Base-by-base conservation (phyloP, 1,140 invertebrate species). In the Drosophila sulfurigaster region DNA sequence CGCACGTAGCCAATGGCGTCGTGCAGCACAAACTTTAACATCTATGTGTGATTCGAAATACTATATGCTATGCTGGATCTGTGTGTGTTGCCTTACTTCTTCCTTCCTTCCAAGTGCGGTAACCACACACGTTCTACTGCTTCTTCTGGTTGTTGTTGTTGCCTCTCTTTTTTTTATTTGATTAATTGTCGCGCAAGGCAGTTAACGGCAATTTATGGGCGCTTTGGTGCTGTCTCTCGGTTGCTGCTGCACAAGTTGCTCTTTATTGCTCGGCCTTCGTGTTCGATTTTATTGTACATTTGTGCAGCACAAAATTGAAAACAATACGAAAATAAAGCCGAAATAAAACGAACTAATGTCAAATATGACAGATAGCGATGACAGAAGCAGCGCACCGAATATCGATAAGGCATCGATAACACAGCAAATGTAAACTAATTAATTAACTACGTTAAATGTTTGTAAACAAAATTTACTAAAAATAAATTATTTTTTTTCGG, bases 1-100 rank as follows among this genome's bases (percentile, higher is more conserved):
- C 81, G 85, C 86, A 90, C 66, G 45, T 67, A 90, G 81, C 46
- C 63, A 75, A 80, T 43, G 63, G 86, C 81, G 57, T 90, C 78
- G 60, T 79, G 70, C 46, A 89, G n/a, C 56, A 71, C 48, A 64
- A 89, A 85, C 63, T 73, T 90, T 32, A 85, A 90, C 85, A 89
- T 89, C 72, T 89, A 79, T 74, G 30, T 74, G 48, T 56, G 8
- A 13, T 1, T 76, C 35, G 58, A 41, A 65, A 63, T 62, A 41
- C 68, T 62, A 32, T 70, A 63, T 46, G 67, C 68, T 67, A 32
- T 6, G 35, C 35, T 38, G 8, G 35, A 25, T 25, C 8, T 38
- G 35, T 38, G 35, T 38, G 20, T 25, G 20, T 25, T 25, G 32
- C 32, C 32, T 32, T 32, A 7, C 6, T 38, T 38, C 35, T n/a